Base-by-base conservation (phyloP, 2,888 invertebrate genomes). In the Cryptocephalus moraei region DNA sequence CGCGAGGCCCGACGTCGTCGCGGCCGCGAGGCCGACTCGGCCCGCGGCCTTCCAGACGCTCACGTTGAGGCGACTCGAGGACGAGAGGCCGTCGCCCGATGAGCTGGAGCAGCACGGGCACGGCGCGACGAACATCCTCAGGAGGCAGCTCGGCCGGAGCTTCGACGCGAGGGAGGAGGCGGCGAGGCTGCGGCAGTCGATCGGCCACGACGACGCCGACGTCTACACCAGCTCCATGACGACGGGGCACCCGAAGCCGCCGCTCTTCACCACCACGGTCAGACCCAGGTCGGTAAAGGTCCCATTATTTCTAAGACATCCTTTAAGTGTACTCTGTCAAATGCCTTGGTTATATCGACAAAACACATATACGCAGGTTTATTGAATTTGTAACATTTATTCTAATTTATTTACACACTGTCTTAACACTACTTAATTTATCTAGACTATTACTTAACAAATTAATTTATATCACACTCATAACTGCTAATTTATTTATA, bases 221-320 rank as follows among this genome's bases (percentile, higher is more conserved):
- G 80, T 84, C 1, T 85, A 84, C 54, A 82, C 82, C 33, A 77
- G 79, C 33, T 79, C 82, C 22, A 67, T 80, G 10, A 80, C 81
- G 0, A 78, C 78, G 12, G 79, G 77, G 47, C 77, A 81, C 31
- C 77, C 82, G 6, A 71, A 84, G 33, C 84, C 83, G 0, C 65
- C 84, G 11, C 84, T 84, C 56, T 83, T 83, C 0, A 84, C 83
- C 0, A 84, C 83, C 0, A 79, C 80, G 0, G 78, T 78, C 0
- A 71, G 80, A 22, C 75, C 82, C 1, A 71, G 36, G 22, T 22
- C 6, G 22, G 22, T 22, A n/a, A n/a, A n/a, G n/a, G n/a, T n/a
- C n/a, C n/a, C n/a, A n/a, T n/a, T n/a, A n/a, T n/a, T n/a, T n/a
- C n/a, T n/a, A n/a, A n/a, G n/a, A 22, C 22, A 22, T 22, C 3